phyloP scores from a whole-genome alignment of 2,888 invertebrate species.

The Diarsia dahlii region DNA sequence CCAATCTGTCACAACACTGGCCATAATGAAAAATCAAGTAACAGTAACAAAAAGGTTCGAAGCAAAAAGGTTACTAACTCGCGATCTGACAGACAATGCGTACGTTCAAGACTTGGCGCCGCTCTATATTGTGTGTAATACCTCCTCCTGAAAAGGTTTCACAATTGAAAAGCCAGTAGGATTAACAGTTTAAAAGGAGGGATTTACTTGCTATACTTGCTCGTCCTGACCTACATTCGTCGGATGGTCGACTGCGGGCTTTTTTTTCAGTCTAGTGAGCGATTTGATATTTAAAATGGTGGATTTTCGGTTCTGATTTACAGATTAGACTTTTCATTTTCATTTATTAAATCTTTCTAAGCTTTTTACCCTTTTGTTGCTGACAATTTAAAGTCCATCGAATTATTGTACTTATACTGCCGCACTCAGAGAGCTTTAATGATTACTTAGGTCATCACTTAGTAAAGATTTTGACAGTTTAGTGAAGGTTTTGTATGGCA shows the following conservation, averaged over 20 bases:
- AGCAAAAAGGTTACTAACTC: constrained; percentile 52
- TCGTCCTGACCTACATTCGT: constrained; percentile 68
- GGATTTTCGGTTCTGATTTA: constrained; percentile 44
- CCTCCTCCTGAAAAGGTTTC: constrained; percentile 69
- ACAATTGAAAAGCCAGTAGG: constrained; percentile 71
- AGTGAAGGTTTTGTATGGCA: no score
- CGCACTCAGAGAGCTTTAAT: no score
- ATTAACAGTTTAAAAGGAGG: constrained; percentile 73
- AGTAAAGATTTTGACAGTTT: no score
- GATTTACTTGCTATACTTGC: constrained; percentile 69
- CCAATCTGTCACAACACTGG: constrained; percentile 50
- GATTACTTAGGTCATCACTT: no score
- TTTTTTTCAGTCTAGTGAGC: constrained; percentile 44
- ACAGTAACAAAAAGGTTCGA: constrained; percentile 45
- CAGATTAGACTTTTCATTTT: not conserved
- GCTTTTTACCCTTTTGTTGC: no score
- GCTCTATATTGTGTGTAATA: constrained; percentile 67
- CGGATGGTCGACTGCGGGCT: constrained; percentile 53
- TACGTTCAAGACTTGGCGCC: constrained; percentile 63
- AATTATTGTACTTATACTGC: not conserved
- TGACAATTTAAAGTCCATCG: not conserved
- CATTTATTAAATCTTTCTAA: not conserved
- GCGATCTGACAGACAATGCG: constrained; percentile 60
- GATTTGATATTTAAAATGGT: constrained; percentile 53
- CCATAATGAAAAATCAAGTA: constrained; percentile 57